Evolutionary conservation across 1,140 invertebrate species (phyloP).

Genomic region (Luehdorfia chinensis): DNA sequence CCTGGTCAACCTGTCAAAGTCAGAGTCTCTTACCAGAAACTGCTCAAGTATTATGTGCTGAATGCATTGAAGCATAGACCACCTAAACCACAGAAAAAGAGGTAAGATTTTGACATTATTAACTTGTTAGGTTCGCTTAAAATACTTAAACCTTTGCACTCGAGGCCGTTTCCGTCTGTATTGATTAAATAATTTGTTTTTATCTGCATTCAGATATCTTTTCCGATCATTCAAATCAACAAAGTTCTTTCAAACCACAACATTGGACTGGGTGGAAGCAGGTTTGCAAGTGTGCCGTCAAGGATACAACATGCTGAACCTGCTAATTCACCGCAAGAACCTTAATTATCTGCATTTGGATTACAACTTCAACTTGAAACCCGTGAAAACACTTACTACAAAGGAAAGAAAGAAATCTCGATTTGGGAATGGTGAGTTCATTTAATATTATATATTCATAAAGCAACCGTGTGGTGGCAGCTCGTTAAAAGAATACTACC

Average conservation of each 20-base stretch:
- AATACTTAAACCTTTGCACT: too few relatives aligned
- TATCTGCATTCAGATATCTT: conserved; percentile 84
- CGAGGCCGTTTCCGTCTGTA: too few relatives aligned
- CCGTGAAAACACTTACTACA: conserved; percentile 99
- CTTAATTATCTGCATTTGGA: conserved; percentile 99
- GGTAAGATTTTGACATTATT: conserved; percentile 80
- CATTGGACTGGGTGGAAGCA: conserved; percentile 99
- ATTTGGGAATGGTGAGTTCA: conserved; percentile 94
- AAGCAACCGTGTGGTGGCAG: too few relatives aligned
- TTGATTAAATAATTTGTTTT: too few relatives aligned
- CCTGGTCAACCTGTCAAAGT: conserved; percentile 99
- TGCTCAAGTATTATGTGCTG: conserved; percentile 98
- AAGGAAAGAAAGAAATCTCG: conserved; percentile 99
- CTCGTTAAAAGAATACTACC: too few relatives aligned
- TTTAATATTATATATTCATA: too few relatives aligned
- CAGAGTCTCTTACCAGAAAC: conserved; percentile 98
- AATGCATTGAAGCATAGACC: conserved; percentile 98
- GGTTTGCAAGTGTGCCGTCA: conserved; percentile 98
- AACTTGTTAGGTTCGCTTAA: too few relatives aligned
- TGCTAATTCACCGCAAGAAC: conserved; percentile 99
- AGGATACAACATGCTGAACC: conserved; percentile 99
- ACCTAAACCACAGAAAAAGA: conserved; percentile 99
- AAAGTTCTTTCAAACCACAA: conserved; percentile 99
- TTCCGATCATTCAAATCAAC: conserved; percentile 99
- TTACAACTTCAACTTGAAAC: conserved; percentile 99